Percentiles rank a stretch among this genome's conserved stretches.
Evolutionary conservation across 2,888 invertebrate genomes (phyloP).

Genomic region (Troides oblongomaculatus): DNA sequence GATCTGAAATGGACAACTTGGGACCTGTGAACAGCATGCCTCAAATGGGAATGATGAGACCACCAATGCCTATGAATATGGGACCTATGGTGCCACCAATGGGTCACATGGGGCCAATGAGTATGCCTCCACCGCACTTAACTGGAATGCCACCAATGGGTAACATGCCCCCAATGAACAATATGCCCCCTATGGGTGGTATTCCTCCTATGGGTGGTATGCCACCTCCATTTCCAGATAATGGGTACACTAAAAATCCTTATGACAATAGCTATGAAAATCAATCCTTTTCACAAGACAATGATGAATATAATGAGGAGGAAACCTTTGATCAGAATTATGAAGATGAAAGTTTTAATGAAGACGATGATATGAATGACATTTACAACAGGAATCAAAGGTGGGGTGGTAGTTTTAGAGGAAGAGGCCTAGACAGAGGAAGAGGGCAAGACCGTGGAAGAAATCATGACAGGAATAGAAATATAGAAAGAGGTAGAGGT

Average conservation of each 20-base stretch:
- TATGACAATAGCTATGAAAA: constrained; percentile 60
- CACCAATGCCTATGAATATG: constrained; percentile 36
- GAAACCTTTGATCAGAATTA: constrained; percentile 54
- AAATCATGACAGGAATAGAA: constrained; percentile 50
- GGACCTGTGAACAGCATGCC: constrained; percentile 47
- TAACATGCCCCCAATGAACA: constrained; percentile 50
- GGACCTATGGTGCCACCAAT: constrained; percentile 45
- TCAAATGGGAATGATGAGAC: constrained; percentile 40
- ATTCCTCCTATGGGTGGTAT: constrained; percentile 43
- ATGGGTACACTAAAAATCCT: constrained; percentile 66
- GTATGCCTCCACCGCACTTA: constrained; percentile 40
- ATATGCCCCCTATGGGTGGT: constrained; percentile 48
- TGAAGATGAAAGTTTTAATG: constrained; percentile 57
- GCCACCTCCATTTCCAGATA: constrained; percentile 56
- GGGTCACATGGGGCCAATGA: constrained; percentile 45
- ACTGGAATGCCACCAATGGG: constrained; percentile 50
- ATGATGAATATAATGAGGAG: constrained; percentile 52
- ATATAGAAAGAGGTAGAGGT: constrained; percentile 54
- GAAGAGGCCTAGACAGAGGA: constrained; percentile 58
- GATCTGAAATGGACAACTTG: constrained; percentile 53
- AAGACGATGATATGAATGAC: constrained; percentile 54
- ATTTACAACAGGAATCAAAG: constrained; percentile 56
- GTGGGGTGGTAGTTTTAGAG: constrained; percentile 63
- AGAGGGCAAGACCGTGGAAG: constrained; percentile 57
- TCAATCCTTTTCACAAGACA: constrained; percentile 58